phyloP scores from a whole-genome alignment of 2,113 vertebrate species.

The Coreoperca whiteheadi region DNA sequence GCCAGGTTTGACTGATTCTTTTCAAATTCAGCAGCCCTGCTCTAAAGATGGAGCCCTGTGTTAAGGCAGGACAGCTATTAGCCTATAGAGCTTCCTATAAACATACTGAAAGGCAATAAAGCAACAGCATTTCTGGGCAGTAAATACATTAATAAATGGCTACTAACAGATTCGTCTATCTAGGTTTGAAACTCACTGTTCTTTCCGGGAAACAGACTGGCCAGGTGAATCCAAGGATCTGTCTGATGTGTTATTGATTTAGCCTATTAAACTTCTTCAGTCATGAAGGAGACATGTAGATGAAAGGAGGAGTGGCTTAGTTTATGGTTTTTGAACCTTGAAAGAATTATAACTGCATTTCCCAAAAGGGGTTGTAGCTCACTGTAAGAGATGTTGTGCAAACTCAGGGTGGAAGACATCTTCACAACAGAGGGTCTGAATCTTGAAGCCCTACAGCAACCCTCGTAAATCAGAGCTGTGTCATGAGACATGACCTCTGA shows the following conservation, averaged over 20 bases:
- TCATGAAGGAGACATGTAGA: conserved; percentile 2
- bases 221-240: background rate
- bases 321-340: conserved; percentile 1
- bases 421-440: background rate
- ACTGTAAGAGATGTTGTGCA: conserved; percentile 4
- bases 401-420: background rate
- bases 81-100: conserved; percentile 21
- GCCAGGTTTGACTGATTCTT: conserved; percentile 25
- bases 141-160: conserved; percentile 40
- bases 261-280: background rate
- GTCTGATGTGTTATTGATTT: conserved; percentile 21
- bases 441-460: background rate
- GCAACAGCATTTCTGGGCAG: background rate
- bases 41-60: background rate
- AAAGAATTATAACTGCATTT: conserved; percentile 8
- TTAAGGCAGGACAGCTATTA: conserved; percentile 37
- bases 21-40: conserved; percentile 34
- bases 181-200: conserved; percentile 31
- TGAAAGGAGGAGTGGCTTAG: background rate
- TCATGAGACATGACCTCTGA: conserved; percentile 30
- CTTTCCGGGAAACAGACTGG: background rate
- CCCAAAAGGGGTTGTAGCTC: background rate
- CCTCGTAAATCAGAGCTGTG: background rate
- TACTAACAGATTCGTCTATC: conserved; percentile 16
- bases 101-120: conserved; percentile 50